A percentile compares a stretch with the other conserved stretches of the same genome.
These are phyloP conservation scores for Glossophaga mutica DNA, from an alignment of 2,797 vertebrate species.

Conservation along the genomic window DNA sequence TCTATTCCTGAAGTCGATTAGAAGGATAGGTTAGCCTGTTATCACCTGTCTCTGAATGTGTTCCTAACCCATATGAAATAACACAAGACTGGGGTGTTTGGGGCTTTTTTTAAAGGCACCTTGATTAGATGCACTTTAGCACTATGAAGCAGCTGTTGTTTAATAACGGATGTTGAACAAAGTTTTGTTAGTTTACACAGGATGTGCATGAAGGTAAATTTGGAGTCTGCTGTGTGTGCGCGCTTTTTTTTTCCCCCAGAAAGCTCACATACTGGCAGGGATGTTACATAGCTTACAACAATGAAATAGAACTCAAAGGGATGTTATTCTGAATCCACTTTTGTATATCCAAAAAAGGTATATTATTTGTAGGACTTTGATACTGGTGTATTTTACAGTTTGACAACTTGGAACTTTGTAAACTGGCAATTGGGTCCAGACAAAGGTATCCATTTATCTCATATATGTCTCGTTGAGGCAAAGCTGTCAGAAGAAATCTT, in stretches of 20 bases:
- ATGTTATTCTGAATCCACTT: constrained; percentile 69
- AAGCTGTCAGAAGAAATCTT: constrained; percentile 90
- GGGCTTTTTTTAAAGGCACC: not conserved
- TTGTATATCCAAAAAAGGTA: constrained; percentile 78
- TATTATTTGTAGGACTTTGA: constrained; percentile 79
- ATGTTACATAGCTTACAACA: constrained; percentile 59
- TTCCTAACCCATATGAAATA: constrained; percentile 57
- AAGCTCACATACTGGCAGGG: constrained; percentile 31
- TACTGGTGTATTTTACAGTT: constrained; percentile 83
- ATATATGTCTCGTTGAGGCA: constrained; percentile 85
- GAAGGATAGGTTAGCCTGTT: constrained; percentile 47
- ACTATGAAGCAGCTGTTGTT: constrained; percentile 55
- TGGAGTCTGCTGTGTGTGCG: not conserved
- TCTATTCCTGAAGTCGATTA: constrained; percentile 27
- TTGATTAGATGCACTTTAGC: constrained; percentile 40
- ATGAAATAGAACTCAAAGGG: constrained; percentile 57
- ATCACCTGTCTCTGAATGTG: constrained; percentile 45
- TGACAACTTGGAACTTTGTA: constrained; percentile 87
- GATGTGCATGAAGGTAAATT: constrained; percentile 32
- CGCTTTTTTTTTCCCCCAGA: constrained; percentile 10
- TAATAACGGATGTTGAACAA: constrained; percentile 43
- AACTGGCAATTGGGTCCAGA: constrained; percentile 87
- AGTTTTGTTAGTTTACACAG: constrained; percentile 52
- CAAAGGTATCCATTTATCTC: constrained; percentile 88
- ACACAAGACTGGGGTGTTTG: constrained; percentile 30